Percentiles rank a stretch among this genome's conserved stretches.
These are phyloP conservation scores for Aphrocallistes beatrix DNA, from an alignment of 37 sponge, comb jelly and placozoan species.

Conservation along the genomic window DNA sequence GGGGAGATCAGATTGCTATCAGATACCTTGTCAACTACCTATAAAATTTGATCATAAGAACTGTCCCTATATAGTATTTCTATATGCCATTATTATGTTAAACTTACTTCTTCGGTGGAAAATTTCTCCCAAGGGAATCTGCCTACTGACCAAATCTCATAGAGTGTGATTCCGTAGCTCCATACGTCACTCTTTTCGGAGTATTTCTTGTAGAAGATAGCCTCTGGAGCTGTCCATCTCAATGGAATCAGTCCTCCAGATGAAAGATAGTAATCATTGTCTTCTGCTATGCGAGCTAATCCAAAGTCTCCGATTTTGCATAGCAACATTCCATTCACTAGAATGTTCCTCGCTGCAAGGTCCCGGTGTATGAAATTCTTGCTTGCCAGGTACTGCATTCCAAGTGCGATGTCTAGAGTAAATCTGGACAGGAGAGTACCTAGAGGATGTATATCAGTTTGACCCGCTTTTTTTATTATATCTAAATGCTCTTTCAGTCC, in stretches of 20 bases:
- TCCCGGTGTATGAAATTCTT: slow-evolving; percentile 27
- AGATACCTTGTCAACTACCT: not conserved
- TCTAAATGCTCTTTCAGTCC: not conserved
- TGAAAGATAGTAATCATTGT: not conserved
- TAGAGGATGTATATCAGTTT: not conserved
- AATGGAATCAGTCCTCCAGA: not conserved
- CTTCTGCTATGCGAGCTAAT: not conserved
- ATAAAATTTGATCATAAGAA: not conserved
- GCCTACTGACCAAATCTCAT: not conserved
- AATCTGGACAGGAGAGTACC: slow-evolving; percentile 15
- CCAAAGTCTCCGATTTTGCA: slow-evolving; percentile 10
- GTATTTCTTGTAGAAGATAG: slow-evolving; percentile 2
- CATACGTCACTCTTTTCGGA: slow-evolving; percentile 6
- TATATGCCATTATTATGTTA: not conserved
- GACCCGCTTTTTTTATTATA: not conserved
- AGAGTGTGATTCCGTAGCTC: not conserved
- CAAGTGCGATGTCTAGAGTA: slow-evolving; percentile 20
- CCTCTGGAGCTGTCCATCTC: slow-evolving; percentile 14
- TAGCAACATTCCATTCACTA: not conserved
- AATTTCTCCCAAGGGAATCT: not conserved
- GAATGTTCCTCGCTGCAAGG: slow-evolving; percentile 29
- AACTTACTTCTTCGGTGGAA: not conserved
- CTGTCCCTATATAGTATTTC: not conserved
- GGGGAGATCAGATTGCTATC: not conserved
- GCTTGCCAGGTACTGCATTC: slow-evolving; percentile 29